Percentiles rank a stretch among this genome's conserved stretches.
Conservation (phyloP, 2,797 vertebrate species). For the Gorsachius magnificus region DNA sequence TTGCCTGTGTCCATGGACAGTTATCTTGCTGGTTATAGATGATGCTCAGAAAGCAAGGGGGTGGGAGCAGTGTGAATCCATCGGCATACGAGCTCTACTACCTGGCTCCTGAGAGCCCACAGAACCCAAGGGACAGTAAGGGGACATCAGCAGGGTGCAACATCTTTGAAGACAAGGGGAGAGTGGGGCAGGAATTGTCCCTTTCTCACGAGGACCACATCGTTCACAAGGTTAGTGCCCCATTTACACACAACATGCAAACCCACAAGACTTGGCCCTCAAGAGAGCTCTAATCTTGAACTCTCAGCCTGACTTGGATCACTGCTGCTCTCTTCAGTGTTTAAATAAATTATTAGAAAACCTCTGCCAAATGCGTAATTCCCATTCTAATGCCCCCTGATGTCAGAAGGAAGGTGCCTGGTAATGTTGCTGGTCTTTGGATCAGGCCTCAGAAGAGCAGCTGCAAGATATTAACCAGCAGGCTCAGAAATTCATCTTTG, state of each 20-base stretch:
- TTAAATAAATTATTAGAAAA: constrained; percentile 19
- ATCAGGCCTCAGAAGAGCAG: constrained; percentile 29
- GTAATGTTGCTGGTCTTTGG: background rate
- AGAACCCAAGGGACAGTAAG: background rate
- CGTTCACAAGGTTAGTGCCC: background rate
- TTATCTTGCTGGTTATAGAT: background rate
- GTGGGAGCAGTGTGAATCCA: background rate
- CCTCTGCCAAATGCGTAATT: constrained; percentile 1
- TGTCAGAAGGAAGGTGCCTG: constrained; percentile 16
- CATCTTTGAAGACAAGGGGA: background rate
- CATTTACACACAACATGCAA: background rate
- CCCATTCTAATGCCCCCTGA: constrained; percentile 6
- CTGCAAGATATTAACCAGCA: constrained; percentile 30
- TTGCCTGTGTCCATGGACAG: background rate
- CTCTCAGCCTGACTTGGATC: background rate
- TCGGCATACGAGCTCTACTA: background rate
- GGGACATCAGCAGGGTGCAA: background rate
- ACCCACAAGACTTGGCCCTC: background rate
- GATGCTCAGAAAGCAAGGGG: background rate
- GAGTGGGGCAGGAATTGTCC: background rate
- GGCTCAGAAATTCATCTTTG: constrained; percentile 16
- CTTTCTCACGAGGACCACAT: background rate
- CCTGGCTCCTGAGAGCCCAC: background rate
- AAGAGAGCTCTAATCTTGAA: background rate
- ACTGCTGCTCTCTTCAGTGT: background rate